Conservation (phyloP, 2,888 invertebrate genomes). For the Philereme vetulata region DNA sequence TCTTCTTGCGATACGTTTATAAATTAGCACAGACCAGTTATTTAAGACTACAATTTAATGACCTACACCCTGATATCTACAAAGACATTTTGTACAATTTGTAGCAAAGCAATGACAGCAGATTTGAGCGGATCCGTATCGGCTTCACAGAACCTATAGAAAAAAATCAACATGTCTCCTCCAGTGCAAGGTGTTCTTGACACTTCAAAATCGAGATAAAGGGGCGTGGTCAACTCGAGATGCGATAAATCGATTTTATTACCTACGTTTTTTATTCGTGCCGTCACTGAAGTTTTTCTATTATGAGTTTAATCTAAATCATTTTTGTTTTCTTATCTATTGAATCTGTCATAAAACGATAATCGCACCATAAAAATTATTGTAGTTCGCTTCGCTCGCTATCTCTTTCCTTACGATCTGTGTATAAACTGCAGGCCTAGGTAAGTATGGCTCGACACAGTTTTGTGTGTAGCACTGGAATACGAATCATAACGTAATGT, state of each 20-base stretch:
- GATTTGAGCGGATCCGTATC: slow-evolving; percentile 75
- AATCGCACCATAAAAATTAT: too few relatives aligned
- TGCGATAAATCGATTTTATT: slow-evolving; percentile 41
- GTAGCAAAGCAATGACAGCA: slow-evolving; percentile 66
- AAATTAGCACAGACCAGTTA: slow-evolving; percentile 76
- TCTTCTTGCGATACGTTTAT: slow-evolving; percentile 67
- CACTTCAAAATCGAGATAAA: slow-evolving; percentile 69
- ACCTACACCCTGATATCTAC: slow-evolving; percentile 84
- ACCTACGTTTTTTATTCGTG: too few relatives aligned
- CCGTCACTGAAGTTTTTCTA: too few relatives aligned
- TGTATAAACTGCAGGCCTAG: too few relatives aligned
- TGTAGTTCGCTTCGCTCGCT: too few relatives aligned
- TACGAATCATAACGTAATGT: too few relatives aligned
- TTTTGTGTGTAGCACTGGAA: too few relatives aligned
- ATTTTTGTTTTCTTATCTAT: too few relatives aligned
- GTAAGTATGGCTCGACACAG: too few relatives aligned
- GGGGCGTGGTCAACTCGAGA: slow-evolving; percentile 52
- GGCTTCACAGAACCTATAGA: slow-evolving; percentile 82
- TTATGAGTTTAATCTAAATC: too few relatives aligned
- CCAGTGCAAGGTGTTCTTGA: slow-evolving; percentile 71
- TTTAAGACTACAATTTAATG: slow-evolving; percentile 76
- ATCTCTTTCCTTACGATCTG: too few relatives aligned
- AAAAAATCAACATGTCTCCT: slow-evolving; percentile 81
- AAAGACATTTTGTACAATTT: slow-evolving; percentile 83
- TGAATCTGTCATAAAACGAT: too few relatives aligned